phyloP scores from a whole-genome alignment of 2,888 invertebrate genomes.

The Eupithecia centaureata region DNA sequence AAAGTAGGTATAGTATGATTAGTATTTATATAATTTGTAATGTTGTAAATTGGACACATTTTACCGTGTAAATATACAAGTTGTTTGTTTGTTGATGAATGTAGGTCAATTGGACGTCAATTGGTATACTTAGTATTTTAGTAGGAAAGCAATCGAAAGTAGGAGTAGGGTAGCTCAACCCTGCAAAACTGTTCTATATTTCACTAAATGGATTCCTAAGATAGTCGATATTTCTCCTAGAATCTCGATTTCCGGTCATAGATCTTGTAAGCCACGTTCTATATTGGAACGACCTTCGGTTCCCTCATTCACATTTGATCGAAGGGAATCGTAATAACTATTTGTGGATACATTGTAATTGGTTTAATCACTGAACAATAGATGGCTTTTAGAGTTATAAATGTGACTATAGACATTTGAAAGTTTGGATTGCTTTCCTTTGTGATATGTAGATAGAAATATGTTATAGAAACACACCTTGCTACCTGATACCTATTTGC shows the following conservation, averaged over 20 bases:
- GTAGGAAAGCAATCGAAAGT: neutral
- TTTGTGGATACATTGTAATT: constrained; percentile 35
- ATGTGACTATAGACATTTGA: neutral
- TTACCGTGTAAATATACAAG: no score
- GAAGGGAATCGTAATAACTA: constrained; percentile 36
- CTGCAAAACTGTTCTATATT: neutral
- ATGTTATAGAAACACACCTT: no score
- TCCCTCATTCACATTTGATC: constrained; percentile 29
- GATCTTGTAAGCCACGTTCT: constrained; percentile 13
- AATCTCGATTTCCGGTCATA: constrained; percentile 2
- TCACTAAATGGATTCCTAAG: neutral
- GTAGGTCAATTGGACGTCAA: neutral
- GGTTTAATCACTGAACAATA: constrained; percentile 36
- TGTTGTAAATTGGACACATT: no score
- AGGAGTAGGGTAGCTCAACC: neutral
- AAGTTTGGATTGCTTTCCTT: neutral
- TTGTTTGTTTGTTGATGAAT: no score
- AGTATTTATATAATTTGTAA: no score
- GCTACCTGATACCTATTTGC: no score
- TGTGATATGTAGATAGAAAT: no score
- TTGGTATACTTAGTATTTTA: neutral
- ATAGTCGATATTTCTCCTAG: constrained; percentile 2
- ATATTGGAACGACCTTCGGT: constrained; percentile 25
- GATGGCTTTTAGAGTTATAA: constrained; percentile 22
- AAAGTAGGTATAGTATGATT: no score